Evolutionary conservation across 2,888 invertebrate genomes (phyloP).

Genomic region (Miltochrista miniata): DNA sequence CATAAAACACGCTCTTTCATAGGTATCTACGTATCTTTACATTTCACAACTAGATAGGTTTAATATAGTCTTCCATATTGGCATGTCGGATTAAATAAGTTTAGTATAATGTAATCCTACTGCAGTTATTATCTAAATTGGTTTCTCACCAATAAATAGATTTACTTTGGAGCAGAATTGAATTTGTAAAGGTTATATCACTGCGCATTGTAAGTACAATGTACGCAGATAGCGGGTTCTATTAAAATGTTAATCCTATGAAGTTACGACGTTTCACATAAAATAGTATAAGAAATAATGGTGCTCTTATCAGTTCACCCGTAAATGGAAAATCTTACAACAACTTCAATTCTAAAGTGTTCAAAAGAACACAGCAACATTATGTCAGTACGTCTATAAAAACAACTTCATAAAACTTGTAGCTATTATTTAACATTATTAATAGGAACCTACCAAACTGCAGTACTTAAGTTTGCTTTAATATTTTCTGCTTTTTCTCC

Average conservation of each 20-base stretch:
- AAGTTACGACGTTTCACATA: conserved; percentile 10
- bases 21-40: too few species aligned
- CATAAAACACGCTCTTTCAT: too few species aligned
- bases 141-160: background rate
- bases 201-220: too few species aligned
- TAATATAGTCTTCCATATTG: background rate
- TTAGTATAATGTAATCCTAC: background rate
- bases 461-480: too few species aligned
- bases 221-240: conserved; percentile 4
- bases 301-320: conserved; percentile 10
- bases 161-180: conserved; percentile 1
- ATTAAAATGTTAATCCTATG: conserved; percentile 8
- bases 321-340: conserved; percentile 8
- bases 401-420: too few species aligned
- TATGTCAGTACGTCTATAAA: too few species aligned
- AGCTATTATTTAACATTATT: too few species aligned
- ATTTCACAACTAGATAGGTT: too few species aligned
- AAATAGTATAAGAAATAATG: conserved; percentile 10
- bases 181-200: conserved; percentile 5
- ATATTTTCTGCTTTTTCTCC: too few species aligned
- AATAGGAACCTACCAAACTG: too few species aligned
- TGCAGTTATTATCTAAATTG: conserved; percentile 3
- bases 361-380: background rate
- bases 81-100: background rate
- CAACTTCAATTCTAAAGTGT: conserved; percentile 5